Evolutionary conservation across 2,113 vertebrate species (phyloP).

Genomic region (Felis chaus): DNA sequence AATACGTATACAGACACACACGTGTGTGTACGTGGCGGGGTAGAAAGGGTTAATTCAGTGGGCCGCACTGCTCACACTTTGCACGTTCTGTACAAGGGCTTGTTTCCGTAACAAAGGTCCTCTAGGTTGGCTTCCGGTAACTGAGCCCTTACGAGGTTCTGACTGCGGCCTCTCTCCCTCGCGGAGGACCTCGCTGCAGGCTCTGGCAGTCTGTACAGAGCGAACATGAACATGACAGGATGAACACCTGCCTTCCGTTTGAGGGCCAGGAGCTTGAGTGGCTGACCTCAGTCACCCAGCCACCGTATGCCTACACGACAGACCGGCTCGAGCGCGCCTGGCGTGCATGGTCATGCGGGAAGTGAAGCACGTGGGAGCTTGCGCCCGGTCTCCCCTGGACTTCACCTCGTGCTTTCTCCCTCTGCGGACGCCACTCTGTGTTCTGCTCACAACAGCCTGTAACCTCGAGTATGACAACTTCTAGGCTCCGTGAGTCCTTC

Average conservation of each 20-base stretch:
- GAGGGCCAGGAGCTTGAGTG: background rate
- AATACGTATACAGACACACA: background rate
- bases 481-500: background rate
- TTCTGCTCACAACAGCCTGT: background rate
- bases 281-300: background rate
- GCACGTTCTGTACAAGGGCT: background rate
- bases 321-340: background rate
- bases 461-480: background rate
- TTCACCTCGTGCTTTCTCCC: background rate
- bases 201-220: background rate
- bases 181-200: background rate
- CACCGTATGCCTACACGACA: background rate
- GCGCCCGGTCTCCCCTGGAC: background rate
- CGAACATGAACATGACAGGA: background rate
- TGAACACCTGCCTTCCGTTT: background rate
- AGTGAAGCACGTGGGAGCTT: background rate
- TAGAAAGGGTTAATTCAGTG: background rate
- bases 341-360: fast-evolving
- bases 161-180: background rate
- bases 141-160: background rate
- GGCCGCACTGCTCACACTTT: background rate
- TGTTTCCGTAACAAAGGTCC: background rate
- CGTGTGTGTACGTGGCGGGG: fast-evolving
- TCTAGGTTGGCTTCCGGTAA: background rate
- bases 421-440: background rate